These are phyloP conservation scores for fruit fly (Drosophila melanogaster) DNA, from an alignment of 1,140 invertebrate species.

Conservation along the genomic window Release_6_plus_ISO1_MT NT_037436.4:14151501-14152000, in stretches of 20 bases:
- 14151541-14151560: slow-evolving; percentile 66
- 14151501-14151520: slow-evolving; percentile 81
- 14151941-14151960: slow-evolving; percentile 81
- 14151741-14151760: slow-evolving; percentile 71
- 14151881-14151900: slow-evolving; percentile 69
- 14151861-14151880: slow-evolving; percentile 70
- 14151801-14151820: not conserved
- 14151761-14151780: slow-evolving; percentile 58
- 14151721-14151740: slow-evolving; percentile 51
- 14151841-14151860: slow-evolving; percentile 40
- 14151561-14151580: slow-evolving; percentile 60
- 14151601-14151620: slow-evolving; percentile 36
- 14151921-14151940: slow-evolving; percentile 75
- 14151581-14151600: slow-evolving; percentile 36
- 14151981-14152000: slow-evolving; percentile 80
- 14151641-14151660: slow-evolving; percentile 42
- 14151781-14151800: slow-evolving; percentile 59
- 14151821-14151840: slow-evolving; percentile 35
- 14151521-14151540: slow-evolving; percentile 72
- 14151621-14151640: slow-evolving; percentile 68
- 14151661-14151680: slow-evolving; percentile 64
- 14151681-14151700: slow-evolving; percentile 79
- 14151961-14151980: slow-evolving; percentile 82
- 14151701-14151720: slow-evolving; percentile 62
- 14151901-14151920: slow-evolving; percentile 56